phyloP scores from a whole-genome alignment of 2,797 vertebrate species.

The Myioborus miniatus region DNA sequence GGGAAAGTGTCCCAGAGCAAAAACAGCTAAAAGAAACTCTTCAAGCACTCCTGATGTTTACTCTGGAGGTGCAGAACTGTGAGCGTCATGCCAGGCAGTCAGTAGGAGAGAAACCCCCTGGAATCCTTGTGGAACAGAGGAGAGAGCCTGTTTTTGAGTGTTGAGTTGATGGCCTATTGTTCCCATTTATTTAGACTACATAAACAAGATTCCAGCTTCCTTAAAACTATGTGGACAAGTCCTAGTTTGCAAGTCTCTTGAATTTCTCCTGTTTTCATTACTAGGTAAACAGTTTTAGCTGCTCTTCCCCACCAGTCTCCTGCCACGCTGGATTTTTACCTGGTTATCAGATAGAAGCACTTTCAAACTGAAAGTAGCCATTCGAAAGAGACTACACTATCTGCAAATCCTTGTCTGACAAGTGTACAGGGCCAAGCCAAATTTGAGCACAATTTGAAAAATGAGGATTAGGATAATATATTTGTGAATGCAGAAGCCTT shows the following conservation, averaged over 20 bases:
- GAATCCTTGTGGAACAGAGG: background rate
- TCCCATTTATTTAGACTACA: background rate
- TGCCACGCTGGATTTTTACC: background rate
- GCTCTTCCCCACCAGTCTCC: background rate
- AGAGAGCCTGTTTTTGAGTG: background rate
- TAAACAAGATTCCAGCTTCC: background rate
- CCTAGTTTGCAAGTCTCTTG: background rate
- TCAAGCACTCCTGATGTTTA: background rate
- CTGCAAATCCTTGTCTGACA: background rate
- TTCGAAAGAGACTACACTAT: background rate
- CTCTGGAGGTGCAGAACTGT: background rate
- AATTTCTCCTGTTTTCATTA: background rate
- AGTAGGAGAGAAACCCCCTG: background rate
- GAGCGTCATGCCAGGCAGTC: fast-evolving
- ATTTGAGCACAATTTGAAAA: background rate
- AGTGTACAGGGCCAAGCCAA: background rate
- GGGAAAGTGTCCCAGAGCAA: background rate
- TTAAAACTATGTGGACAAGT: background rate
- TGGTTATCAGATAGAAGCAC: background rate
- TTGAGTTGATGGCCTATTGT: background rate
- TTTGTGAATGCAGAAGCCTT: background rate
- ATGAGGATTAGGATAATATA: background rate
- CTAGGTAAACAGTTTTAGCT: background rate
- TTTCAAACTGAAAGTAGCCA: background rate
- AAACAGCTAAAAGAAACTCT: background rate